Evolutionary conservation across 2,888 invertebrate genomes (phyloP).

Genomic region (Caenorhabditis sp.): DNA sequence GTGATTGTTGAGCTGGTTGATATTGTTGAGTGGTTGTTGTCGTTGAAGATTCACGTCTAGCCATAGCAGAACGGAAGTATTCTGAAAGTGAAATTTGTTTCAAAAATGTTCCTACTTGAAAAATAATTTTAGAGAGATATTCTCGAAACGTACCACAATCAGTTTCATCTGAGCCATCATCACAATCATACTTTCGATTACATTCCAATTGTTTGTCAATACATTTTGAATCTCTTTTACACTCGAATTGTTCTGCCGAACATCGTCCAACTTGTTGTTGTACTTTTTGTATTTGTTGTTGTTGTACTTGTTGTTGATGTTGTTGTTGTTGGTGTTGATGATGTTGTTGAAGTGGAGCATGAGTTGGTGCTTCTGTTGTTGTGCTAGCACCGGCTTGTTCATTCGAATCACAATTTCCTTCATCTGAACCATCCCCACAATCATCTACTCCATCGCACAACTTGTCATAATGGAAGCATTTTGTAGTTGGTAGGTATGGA

Average conservation of each 20-base stretch:
- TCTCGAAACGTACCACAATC: slow-evolving; percentile 78
- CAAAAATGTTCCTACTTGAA: no score
- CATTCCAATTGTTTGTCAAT: slow-evolving; percentile 83
- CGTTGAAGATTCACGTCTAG: slow-evolving; percentile 11
- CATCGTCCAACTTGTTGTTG: slow-evolving; percentile 5
- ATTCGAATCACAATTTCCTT: slow-evolving; percentile 72
- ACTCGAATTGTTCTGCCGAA: slow-evolving; percentile 21
- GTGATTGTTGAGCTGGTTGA: slow-evolving; percentile 5
- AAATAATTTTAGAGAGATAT: not conserved
- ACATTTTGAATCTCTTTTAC: slow-evolving; percentile 74
- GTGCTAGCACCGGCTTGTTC: slow-evolving; percentile 28
- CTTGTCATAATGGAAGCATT: slow-evolving; percentile 82
- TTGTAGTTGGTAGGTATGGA: slow-evolving; percentile 48
- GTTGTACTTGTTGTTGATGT: not conserved
- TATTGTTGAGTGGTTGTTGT: slow-evolving; percentile 4
- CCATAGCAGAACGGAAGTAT: slow-evolving; percentile 58
- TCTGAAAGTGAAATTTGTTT: slow-evolving; percentile 34
- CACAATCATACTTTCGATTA: slow-evolving; percentile 76
- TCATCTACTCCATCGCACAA: slow-evolving; percentile 79
- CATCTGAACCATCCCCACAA: slow-evolving; percentile 83
- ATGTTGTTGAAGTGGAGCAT: slow-evolving; percentile 5
- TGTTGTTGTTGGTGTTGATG: not conserved
- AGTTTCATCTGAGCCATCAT: slow-evolving; percentile 87
- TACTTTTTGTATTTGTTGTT: no score
- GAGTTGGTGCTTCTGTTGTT: slow-evolving; percentile 9